Evolutionary conservation across 1,140 invertebrate species (phyloP).

Genomic region (Rhyacophila brunnea): DNA sequence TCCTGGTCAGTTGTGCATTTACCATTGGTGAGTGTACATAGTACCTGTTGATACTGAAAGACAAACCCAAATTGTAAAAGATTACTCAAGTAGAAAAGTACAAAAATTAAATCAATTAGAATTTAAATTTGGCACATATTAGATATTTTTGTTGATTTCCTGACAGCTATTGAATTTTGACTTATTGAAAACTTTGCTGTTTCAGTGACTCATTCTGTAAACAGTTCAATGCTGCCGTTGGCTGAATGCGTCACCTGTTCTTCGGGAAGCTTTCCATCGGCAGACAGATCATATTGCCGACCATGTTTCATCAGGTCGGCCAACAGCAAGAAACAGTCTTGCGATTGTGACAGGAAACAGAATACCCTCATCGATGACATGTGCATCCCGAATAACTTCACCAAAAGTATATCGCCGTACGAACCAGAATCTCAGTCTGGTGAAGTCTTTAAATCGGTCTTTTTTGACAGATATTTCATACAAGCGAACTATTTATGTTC

Average conservation of each 20-base stretch:
- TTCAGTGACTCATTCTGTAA: slow-evolving; percentile 27
- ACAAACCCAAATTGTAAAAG: too few relatives aligned
- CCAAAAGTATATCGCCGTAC: slow-evolving; percentile 18
- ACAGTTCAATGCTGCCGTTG: slow-evolving; percentile 17
- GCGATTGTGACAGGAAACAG: slow-evolving; percentile 22
- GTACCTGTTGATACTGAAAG: too few relatives aligned
- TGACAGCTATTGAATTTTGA: too few relatives aligned
- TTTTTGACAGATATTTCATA: slow-evolving; percentile 23
- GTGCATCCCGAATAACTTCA: slow-evolving; percentile 27
- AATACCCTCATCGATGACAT: slow-evolving; percentile 12
- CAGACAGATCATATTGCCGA: slow-evolving; percentile 22
- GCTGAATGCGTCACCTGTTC: slow-evolving; percentile 29
- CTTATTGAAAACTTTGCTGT: neutral
- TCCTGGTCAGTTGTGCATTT: too few relatives aligned
- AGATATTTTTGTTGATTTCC: too few relatives aligned
- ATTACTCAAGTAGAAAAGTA: too few relatives aligned
- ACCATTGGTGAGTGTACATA: too few relatives aligned
- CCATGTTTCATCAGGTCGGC: slow-evolving; percentile 14
- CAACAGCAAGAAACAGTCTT: neutral
- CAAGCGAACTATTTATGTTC: slow-evolving; percentile 26
- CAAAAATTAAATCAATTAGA: too few relatives aligned
- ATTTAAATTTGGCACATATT: too few relatives aligned
- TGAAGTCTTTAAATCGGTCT: slow-evolving; percentile 13
- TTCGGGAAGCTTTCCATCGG: slow-evolving; percentile 19
- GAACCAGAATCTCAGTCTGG: neutral